Conservation (phyloP, 2,113 vertebrate genomes). For the Megalops atlanticus region DNA sequence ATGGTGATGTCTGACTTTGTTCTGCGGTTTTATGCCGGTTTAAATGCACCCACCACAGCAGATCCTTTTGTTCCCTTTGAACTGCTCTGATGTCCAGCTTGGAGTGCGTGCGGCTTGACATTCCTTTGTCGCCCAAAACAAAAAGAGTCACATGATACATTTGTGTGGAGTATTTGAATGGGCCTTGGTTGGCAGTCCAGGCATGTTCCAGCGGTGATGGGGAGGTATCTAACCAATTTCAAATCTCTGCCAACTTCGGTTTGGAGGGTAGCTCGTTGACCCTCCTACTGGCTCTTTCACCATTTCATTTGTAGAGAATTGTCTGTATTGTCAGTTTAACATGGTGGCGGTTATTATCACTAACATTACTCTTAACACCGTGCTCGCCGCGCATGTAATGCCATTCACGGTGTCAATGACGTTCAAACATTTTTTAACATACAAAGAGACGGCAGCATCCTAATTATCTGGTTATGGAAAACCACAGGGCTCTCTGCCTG, state of each 20-base stretch:
- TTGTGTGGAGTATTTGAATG: neutral
- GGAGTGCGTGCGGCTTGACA: neutral
- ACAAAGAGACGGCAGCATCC: slow-evolving; percentile 61
- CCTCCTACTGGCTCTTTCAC: neutral
- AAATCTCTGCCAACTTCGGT: neutral
- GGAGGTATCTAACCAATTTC: neutral
- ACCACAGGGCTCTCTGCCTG: slow-evolving; percentile 60
- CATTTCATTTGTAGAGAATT: slow-evolving; percentile 2
- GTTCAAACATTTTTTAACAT: slow-evolving; percentile 57
- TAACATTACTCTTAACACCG: slow-evolving; percentile 10
- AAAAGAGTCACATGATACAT: neutral
- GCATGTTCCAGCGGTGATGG: neutral
- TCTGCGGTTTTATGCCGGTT: too few species aligned
- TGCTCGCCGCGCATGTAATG: slow-evolving; percentile 11
- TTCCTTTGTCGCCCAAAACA: neutral
- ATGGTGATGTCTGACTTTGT: too few species aligned
- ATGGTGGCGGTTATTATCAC: slow-evolving; percentile 1
- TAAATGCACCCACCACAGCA: neutral
- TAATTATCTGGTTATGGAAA: slow-evolving; percentile 67
- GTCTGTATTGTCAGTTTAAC: slow-evolving; percentile 4
- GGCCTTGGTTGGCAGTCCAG: neutral
- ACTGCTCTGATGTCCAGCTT: neutral
- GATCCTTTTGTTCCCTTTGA: too few species aligned
- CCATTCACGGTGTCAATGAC: slow-evolving; percentile 51
- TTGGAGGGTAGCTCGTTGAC: slow-evolving; percentile 21